phyloP scores from a whole-genome alignment of 2,113 vertebrate genomes.

The Serinus canaria region DNA sequence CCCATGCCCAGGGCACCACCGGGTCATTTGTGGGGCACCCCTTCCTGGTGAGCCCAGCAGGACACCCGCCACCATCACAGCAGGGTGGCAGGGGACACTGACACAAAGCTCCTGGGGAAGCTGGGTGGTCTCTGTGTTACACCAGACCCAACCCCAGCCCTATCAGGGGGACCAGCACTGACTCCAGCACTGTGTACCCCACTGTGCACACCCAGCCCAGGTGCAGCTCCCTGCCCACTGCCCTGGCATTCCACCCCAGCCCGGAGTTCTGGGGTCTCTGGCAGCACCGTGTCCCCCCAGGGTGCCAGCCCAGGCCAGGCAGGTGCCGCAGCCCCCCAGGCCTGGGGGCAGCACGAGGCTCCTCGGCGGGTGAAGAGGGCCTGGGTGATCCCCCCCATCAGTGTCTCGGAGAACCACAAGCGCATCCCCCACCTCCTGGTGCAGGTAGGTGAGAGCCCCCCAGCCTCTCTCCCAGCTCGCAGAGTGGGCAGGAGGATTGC shows the following conservation, averaged over 20 bases:
- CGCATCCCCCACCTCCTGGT: constrained; percentile 88
- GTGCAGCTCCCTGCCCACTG: neutral
- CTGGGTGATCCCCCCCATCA: constrained; percentile 97
- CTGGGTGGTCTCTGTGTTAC: rapidly evolving
- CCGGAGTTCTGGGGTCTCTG: rapidly evolving
- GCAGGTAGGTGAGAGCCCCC: constrained; percentile 77
- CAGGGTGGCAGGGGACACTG: neutral
- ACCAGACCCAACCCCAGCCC: neutral
- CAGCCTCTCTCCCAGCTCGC: rapidly evolving
- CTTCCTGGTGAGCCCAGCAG: rapidly evolving
- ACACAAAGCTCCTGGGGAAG: rapidly evolving
- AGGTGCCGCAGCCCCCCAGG: constrained; percentile 10
- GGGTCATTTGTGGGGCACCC: rapidly evolving
- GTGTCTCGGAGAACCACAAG: constrained; percentile 90
- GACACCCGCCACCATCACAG: neutral
- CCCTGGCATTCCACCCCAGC: neutral
- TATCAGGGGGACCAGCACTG: too few relatives aligned
- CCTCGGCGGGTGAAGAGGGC: constrained; percentile 83
- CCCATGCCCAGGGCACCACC: neutral
- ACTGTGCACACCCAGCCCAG: neutral
- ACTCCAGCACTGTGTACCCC: neutral
- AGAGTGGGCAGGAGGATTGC: too few relatives aligned
- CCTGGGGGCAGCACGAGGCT: constrained; percentile 64
- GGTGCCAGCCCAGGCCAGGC: constrained; percentile 2
- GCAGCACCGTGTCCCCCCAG: neutral